phyloP scores from a whole-genome alignment of 2,888 invertebrate genomes.

The Drosophila prostipennis region DNA sequence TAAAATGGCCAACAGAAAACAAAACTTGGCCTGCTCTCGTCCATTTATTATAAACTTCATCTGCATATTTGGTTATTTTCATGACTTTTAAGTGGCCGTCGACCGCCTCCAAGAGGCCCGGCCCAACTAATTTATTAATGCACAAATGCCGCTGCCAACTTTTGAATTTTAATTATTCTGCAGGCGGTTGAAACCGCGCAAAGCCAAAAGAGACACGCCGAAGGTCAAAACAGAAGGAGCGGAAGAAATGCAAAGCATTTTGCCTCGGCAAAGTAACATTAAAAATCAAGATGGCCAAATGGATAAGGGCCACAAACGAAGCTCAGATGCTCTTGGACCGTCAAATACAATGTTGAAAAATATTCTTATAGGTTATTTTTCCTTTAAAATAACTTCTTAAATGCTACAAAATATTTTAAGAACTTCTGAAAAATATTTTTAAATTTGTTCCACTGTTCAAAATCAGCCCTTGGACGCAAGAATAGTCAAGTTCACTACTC shows the following conservation, averaged over 20 bases:
- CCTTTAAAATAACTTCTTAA: too few species aligned
- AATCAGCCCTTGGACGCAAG: not conserved
- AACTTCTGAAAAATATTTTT: not conserved
- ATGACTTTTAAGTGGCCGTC: slow-evolving; percentile 56
- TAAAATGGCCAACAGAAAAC: slow-evolving; percentile 45
- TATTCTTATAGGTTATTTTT: too few species aligned
- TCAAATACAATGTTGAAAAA: not conserved
- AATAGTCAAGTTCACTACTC: not conserved
- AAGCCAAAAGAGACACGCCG: slow-evolving; percentile 21
- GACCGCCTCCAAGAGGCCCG: slow-evolving; percentile 19
- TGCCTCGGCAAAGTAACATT: slow-evolving; percentile 7
- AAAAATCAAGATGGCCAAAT: slow-evolving; percentile 5
- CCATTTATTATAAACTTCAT: slow-evolving; percentile 24
- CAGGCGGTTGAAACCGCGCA: slow-evolving; percentile 34
- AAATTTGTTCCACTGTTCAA: not conserved
- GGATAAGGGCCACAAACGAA: not conserved
- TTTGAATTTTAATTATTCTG: slow-evolving; percentile 52
- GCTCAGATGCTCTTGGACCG: not conserved
- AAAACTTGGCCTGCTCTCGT: slow-evolving; percentile 17
- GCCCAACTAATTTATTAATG: slow-evolving; percentile 55
- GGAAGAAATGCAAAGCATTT: slow-evolving; percentile 10
- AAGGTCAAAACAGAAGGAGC: slow-evolving; percentile 22
- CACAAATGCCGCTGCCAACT: slow-evolving; percentile 48
- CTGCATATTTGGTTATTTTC: slow-evolving; percentile 61
- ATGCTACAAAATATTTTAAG: not conserved